Conservation (phyloP, 2,113 vertebrate genomes). For the Phylloscopus whistleri region DNA sequence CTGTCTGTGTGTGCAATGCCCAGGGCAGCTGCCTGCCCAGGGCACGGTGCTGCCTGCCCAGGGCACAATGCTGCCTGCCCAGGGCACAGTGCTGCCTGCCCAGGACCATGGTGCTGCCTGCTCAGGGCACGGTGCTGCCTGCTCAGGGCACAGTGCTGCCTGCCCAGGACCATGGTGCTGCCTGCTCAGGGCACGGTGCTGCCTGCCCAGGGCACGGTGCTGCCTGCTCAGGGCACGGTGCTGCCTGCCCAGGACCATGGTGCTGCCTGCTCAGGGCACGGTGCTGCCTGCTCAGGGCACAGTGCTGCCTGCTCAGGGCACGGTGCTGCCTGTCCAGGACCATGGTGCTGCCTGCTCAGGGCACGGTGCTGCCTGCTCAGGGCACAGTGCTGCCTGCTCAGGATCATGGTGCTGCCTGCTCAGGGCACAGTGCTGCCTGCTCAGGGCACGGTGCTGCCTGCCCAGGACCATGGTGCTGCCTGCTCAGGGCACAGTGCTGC, state of each 20-base stretch:
- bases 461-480: accelerated
- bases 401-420: accelerated
- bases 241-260: background rate
- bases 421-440: too few relatives aligned
- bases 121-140: background rate
- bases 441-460: accelerated
- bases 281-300: accelerated
- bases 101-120: background rate
- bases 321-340: background rate
- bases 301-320: accelerated
- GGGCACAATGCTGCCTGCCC: accelerated
- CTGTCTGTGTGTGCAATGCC: accelerated
- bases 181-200: too few relatives aligned
- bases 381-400: accelerated
- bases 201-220: accelerated
- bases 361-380: too few relatives aligned
- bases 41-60: accelerated
- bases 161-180: background rate
- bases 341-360: too few relatives aligned
- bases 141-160: background rate
- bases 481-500: accelerated
- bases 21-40: accelerated
- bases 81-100: accelerated
- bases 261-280: background rate
- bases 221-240: background rate